Evolutionary conservation across 2,888 invertebrate genomes (phyloP), one percentile per base, ranked within the genome.

Genomic region (Eupithecia centaureata): DNA sequence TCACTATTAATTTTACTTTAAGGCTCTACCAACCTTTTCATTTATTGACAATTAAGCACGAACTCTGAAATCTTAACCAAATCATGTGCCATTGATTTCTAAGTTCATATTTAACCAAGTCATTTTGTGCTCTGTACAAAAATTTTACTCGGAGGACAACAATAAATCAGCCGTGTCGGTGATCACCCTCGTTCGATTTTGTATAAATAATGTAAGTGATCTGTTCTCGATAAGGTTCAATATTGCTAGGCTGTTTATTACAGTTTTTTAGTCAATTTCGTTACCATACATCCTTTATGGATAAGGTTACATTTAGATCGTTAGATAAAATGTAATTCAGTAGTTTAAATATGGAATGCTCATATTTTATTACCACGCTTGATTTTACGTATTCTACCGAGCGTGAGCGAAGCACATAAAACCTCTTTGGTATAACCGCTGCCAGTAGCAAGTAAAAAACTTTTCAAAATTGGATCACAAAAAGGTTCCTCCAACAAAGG

Each of bases 401-500:
- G 57, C 15, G 47, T 27, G 22, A 18, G 32, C 27, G 42, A 28
- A 47, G 47, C 22, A 30, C 30, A 22, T 47, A 47, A 47, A 47
- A 47, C 22, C 47, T 47, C 12, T 22, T 47, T 47, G 4, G 47
- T 22, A 2, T 32, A 32, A 8, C 7, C 42, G 42, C 22, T 47
- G 22, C 22, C 22, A 38, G 8, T 47, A 42, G 18, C 42, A 47
- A 61, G 61, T 54, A 51, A 67, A 62, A 67, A 62, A 35, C 15
- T 32, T 54, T 32, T 30, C 18, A 65, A 65, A 63, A 51, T 42
- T 51, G 47, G 65, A 68, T 58, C 57, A 63, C 70, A 79, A 81
- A 80, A 79, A 60, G 77, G 68, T 74, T 75, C 74, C 74, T 82
- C 83, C 80, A 82, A 77, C 77, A 77, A 73, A 80, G 76, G 82